Evolutionary conservation across 1,140 invertebrate genomes (phyloP), one percentile per base, ranked within the genome.

Genomic region (Lucilia cuprina): DNA sequence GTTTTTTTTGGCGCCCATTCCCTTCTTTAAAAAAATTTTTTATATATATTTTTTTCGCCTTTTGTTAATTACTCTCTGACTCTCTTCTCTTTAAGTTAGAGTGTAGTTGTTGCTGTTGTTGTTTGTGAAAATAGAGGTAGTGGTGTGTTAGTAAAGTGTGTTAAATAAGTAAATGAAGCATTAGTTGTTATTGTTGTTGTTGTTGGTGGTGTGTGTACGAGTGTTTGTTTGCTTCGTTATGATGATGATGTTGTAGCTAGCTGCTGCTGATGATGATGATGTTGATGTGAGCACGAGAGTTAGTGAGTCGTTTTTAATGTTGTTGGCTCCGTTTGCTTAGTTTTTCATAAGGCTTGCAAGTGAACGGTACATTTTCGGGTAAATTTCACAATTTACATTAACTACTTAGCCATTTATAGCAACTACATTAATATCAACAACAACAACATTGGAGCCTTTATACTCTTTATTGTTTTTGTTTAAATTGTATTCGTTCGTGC

Each of bases 1-100:
- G 77, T 50, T 80, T 80, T 80, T 80, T 80, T 80, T 80, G 77
- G 77, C 77, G 77, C 77, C 77, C 77, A 80, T 80, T 80, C 77
- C 77, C 41, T 80, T 21, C 19, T 70, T 70, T 70, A 30, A 30
- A 30, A 30, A 30, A 30, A 2, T 25, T 21, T 12, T 70, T 49
- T 49, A 41, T n/a, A 8, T 35, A 9, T 49, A n/a, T 80, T 50
- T 30, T 17, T 74, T 74, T 17, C 10, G 19, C 17, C 41, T 49
- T 80, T 21, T 80, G 17, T 21, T 50, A 35, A 41, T 41, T 19
- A 80, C 41, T 49, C 77, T 80, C 77, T 80, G 25, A 2, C 3
- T 21, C 47, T 70, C 41, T 49, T 25, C n/a, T 41, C 10, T 47
- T 41, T 49, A 3, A 21, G 5, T 19, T 34, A 12, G 41, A 5